Evolutionary conservation across 2,113 vertebrate genomes (phyloP).

Genomic region (Nycticorax nycticorax): DNA sequence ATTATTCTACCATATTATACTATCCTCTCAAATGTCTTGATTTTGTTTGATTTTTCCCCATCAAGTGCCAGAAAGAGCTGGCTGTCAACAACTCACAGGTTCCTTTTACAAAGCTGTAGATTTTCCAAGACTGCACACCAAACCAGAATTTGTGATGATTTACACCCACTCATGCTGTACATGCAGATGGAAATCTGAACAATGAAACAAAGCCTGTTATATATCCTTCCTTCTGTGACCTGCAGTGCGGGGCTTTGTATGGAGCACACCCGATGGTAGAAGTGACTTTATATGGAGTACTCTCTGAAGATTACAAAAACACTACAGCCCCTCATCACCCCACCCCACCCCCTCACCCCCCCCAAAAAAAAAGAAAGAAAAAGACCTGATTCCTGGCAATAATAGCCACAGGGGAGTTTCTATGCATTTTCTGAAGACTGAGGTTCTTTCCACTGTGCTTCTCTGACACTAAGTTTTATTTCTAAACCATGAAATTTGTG

Average conservation of each 20-base stretch:
- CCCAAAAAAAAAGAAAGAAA: neutral
- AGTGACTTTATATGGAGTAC: neutral
- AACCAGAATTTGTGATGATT: conserved; percentile 49
- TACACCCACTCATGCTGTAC: conserved; percentile 39
- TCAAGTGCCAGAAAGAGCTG: conserved; percentile 29
- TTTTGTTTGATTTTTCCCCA: conserved; percentile 31
- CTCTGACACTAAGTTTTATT: neutral
- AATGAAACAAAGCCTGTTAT: neutral
- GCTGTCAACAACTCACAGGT: conserved; percentile 27
- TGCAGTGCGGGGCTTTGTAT: neutral
- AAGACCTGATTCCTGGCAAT: neutral
- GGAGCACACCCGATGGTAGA: neutral
- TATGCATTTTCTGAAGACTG: neutral
- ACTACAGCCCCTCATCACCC: neutral
- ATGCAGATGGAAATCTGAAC: conserved; percentile 43
- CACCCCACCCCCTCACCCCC: rapidly evolving
- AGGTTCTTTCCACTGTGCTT: neutral
- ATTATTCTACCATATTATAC: neutral
- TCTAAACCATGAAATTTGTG: neutral
- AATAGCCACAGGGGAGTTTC: neutral
- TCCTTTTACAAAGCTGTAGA: conserved; percentile 49
- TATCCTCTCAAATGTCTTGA: neutral
- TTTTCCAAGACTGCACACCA: conserved; percentile 20
- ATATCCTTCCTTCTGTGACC: neutral
- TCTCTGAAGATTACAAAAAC: neutral